These are phyloP conservation scores for Acrossocheilus wenchowensis DNA, from an alignment of 2,797 vertebrate species.

Conservation along the genomic window DNA sequence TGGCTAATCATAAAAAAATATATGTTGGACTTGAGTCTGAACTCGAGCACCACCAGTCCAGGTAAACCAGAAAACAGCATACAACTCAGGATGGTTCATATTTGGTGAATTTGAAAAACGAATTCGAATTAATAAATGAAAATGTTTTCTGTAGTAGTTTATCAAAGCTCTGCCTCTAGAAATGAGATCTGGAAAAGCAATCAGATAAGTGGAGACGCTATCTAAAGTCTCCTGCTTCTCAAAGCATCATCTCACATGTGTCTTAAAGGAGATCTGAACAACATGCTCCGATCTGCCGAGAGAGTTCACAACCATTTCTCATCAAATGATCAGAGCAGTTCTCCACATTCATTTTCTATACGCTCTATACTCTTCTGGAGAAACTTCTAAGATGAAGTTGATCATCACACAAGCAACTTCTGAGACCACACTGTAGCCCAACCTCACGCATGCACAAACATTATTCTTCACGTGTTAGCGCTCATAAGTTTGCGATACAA, in stretches of 20 bases:
- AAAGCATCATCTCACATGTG: not conserved
- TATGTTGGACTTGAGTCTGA: no score
- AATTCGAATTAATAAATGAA: not conserved
- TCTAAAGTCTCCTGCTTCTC: not conserved
- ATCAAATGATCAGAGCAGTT: not conserved
- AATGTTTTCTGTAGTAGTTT: not conserved
- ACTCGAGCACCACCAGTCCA: not conserved
- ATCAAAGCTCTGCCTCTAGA: not conserved
- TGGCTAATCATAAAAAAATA: not conserved
- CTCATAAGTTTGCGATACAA: conserved; percentile 77
- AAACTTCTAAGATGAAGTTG: not conserved
- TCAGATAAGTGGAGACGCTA: not conserved
- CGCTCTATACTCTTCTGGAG: not conserved
- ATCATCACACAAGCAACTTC: not conserved
- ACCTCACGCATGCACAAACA: conserved; percentile 63
- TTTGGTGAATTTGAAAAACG: not conserved
- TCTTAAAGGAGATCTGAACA: not conserved
- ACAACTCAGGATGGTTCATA: not conserved
- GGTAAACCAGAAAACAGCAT: not conserved
- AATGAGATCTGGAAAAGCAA: not conserved
- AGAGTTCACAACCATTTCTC: not conserved
- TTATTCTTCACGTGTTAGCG: conserved; percentile 69
- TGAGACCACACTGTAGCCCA: not conserved
- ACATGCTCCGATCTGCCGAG: not conserved
- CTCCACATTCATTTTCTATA: not conserved